Evolutionary conservation across 2,113 vertebrate genomes (phyloP), one percentile per base, ranked within the genome.

Genomic region (Odobenus rosmarus): DNA sequence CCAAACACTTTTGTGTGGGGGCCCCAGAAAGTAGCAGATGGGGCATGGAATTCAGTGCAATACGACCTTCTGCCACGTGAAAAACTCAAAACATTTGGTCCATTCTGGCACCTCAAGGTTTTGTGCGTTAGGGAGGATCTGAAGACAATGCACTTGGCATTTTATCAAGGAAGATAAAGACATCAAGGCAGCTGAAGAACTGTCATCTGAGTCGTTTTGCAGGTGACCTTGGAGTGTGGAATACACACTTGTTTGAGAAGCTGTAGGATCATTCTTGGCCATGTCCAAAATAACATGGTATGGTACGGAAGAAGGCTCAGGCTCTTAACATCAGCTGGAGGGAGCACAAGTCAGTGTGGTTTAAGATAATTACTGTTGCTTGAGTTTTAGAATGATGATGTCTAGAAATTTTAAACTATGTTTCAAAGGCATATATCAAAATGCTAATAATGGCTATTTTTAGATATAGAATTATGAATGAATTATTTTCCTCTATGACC

Each of bases 91-190:
- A 6, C 26, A 3, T 83, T 84, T 4, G 1, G 26, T 53, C 39
- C 19, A 69, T 90, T 90, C 64, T 53, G 39, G 31, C 26, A 72
- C 19, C 83, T 72, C 19, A n/a, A 53, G 5, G 36, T 51, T 76
- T 84, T 79, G 33, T 9, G 67, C 4, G 26, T 26, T 59, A 69
- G 10, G 19, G 33, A 67, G 36, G 7, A 84, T 62, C 49, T 84
- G 59, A 89, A 89, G 51, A 77, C 49, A 96, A 36, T 61, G 74
- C 33, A 36, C 51, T 64, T 85, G 61, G 33, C 18, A 84, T 83
- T 39, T 88, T 76, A 72, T 84, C 69, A 59, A 89, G 57, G 13
- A 96, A 55, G 57, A 83, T 67, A 83, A 93, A 93, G 18, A 86
- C 28, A 53, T 61, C 21, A 26, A 83, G 55, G 55, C 24, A 55